phyloP scores from a whole-genome alignment of 2,888 invertebrate species.

The Bombylius major region DNA sequence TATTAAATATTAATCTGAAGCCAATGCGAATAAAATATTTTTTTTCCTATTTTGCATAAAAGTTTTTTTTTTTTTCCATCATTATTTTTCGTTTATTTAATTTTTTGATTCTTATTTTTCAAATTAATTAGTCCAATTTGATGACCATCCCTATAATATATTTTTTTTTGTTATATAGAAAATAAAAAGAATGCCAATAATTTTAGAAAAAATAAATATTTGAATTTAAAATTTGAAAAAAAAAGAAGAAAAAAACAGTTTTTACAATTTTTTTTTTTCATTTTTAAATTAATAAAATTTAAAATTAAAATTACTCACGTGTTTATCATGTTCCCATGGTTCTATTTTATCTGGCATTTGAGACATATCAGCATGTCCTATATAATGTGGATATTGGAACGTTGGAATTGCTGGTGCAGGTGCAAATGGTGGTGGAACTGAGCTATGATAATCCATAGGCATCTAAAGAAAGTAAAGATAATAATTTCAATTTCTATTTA shows the following conservation, averaged over 20 bases:
- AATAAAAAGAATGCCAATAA: background rate
- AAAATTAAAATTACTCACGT: conserved; percentile 23
- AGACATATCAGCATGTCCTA: conserved; percentile 20
- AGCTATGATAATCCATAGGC: conserved; percentile 32
- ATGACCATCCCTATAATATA: conserved; percentile 29
- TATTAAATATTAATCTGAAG: too few species aligned
- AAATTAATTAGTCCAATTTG: conserved; percentile 22
- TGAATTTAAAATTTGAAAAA: background rate
- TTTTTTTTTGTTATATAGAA: conserved; percentile 1
- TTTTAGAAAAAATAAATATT: background rate
- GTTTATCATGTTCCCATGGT: conserved; percentile 36
- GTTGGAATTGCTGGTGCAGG: conserved; percentile 22
- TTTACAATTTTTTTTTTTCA: background rate
- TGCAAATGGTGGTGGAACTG: conserved; percentile 23
- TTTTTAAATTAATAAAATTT: too few species aligned
- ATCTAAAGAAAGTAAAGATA: conserved; percentile 18
- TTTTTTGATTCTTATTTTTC: background rate
- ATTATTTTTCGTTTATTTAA: too few species aligned
- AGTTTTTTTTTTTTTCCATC: too few species aligned
- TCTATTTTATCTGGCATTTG: conserved; percentile 34
- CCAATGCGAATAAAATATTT: too few species aligned
- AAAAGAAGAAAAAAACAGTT: background rate
- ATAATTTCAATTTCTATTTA: too few species aligned
- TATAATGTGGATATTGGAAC: conserved; percentile 27
- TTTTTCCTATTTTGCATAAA: background rate